Percentiles rank a stretch among this genome's conserved stretches.
Evolutionary conservation across 2,113 vertebrate genomes (phyloP).

Genomic region (Zootoca vivipara): DNA sequence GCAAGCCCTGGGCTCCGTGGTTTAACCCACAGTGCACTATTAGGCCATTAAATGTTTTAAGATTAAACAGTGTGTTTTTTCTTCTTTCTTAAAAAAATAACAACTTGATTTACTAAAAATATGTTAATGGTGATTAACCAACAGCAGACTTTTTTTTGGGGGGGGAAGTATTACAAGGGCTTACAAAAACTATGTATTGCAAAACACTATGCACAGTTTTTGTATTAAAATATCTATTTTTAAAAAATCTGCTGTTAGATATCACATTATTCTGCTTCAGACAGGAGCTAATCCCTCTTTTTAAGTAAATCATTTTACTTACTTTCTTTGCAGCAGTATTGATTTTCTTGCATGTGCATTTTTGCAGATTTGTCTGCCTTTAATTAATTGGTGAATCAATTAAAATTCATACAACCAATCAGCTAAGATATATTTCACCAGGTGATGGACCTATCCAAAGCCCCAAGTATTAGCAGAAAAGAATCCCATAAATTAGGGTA

Average conservation of each 20-base stretch:
- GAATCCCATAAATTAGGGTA: conserved; percentile 20
- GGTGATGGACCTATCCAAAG: not conserved
- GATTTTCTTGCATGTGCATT: not conserved
- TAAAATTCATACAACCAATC: not conserved
- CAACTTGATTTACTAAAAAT: not conserved
- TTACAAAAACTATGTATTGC: not conserved
- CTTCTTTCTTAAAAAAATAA: not conserved
- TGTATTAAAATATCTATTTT: not conserved
- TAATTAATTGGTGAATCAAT: not conserved
- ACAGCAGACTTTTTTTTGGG: no score
- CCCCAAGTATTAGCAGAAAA: not conserved
- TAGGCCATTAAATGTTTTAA: not conserved
- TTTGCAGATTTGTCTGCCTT: not conserved
- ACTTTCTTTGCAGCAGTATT: not conserved
- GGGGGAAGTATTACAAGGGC: not conserved
- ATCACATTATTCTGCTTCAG: not conserved
- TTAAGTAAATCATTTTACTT: not conserved
- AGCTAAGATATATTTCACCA: conserved; percentile 2
- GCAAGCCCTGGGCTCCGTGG: no score
- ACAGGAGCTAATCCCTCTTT: not conserved
- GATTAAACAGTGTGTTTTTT: no score
- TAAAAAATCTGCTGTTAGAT: not conserved
- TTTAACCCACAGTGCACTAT: no score
- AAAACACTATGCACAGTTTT: not conserved
- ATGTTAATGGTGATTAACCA: not conserved